Evolutionary conservation across 2,113 vertebrate genomes (phyloP), one percentile per base, ranked within the genome.

Genomic region (Lycaon pictus): DNA sequence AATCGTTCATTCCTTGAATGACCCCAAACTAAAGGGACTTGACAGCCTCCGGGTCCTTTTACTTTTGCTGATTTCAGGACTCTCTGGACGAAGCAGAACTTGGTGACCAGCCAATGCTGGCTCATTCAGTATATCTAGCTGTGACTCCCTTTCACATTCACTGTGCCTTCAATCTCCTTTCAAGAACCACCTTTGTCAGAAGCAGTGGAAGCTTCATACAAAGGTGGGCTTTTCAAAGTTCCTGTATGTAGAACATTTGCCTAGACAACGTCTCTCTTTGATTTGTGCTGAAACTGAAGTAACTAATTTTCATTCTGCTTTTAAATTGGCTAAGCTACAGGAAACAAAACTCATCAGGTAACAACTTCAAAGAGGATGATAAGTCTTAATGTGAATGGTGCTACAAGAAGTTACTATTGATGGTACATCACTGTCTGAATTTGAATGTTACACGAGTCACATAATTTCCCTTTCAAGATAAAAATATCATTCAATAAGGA

Each of bases 391-490:
- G 79, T 69, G 53, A 90, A 88, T 16, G 81, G 43, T n/a, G 22
- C 20, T 27, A 63, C 6, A 55, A 62, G 83, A 80, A 88, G 92
- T 91, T 87, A 88, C 86, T 67, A 58, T 15, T 58, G 80, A 96
- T 85, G 65, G 67, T 7, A 76, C 8, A 71, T 77, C 12, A 37
- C 48, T 56, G 15, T 37, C 23, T 92, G 80, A 67, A 84, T 67
- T 71, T 97, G 15, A 90, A 89, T 83, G 89, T 86, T 67, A 77
- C 7, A 58, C 27, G 48, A 97, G 58, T 87, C 58, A 93, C 11
- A 76, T 51, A 82, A 88, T 89, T 96, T 95, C 63, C 89, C 62
- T 96, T 97, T 86, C 63, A 89, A 94, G 20, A 80, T 84, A 53
- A 89, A 88, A 95, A 35, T 12, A 79, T 67, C 74, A 51, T 93